phyloP scores from a whole-genome alignment of 2,113 vertebrate species.

The Xenopus tropicalis region UCB_Xtro_10.0 CM004446.2:59307501-59308000 shows the following conservation, averaged over 20 bases:
- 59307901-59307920: too few species aligned
- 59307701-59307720: not conserved
- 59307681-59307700: not conserved
- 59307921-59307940: too few species aligned
- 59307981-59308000: too few species aligned
- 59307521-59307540: constrained; percentile 25
- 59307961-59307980: too few species aligned
- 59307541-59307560: constrained; percentile 28
- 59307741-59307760: not conserved
- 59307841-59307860: too few species aligned
- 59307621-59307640: constrained; percentile 12
- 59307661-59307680: too few species aligned
- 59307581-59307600: constrained; percentile 16
- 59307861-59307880: too few species aligned
- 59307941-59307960: too few species aligned
- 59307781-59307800: not conserved
- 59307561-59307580: constrained; percentile 17
- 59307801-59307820: not conserved
- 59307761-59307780: not conserved
- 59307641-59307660: too few species aligned
- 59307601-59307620: not conserved
- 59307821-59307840: too few species aligned
- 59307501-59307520: not conserved
- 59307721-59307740: not conserved
- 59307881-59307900: too few species aligned